Conservation (phyloP, 2,888 invertebrate species). For the Noctua fimbriata region DNA sequence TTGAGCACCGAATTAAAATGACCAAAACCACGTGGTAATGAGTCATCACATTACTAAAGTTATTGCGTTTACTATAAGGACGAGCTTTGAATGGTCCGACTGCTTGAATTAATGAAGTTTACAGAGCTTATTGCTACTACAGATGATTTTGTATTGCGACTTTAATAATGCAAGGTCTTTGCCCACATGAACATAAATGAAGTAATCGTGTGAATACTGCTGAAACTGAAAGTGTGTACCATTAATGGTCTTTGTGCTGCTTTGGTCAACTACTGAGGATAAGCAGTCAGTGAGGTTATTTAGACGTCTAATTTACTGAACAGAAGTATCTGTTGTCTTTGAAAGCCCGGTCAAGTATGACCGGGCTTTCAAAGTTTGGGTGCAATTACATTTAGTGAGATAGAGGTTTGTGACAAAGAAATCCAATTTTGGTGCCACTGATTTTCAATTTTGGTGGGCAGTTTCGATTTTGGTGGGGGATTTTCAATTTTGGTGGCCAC, state of each 20-base stretch:
- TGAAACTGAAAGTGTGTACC: not conserved
- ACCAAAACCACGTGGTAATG: conserved; percentile 60
- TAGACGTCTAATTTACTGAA: not conserved
- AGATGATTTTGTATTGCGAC: conserved; percentile 3
- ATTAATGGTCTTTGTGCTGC: not conserved
- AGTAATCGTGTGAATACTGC: not conserved
- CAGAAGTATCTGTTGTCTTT: too few relatives aligned
- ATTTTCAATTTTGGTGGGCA: too few relatives aligned
- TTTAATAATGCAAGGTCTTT: not conserved
- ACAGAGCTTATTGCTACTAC: conserved; percentile 31
- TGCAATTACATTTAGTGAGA: too few relatives aligned
- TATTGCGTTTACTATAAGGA: conserved; percentile 18
- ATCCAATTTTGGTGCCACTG: too few relatives aligned
- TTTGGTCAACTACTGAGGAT: not conserved
- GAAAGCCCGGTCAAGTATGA: too few relatives aligned
- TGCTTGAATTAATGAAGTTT: conserved; percentile 26
- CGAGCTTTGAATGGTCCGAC: conserved; percentile 29
- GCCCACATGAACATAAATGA: not conserved
- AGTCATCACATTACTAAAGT: conserved; percentile 49
- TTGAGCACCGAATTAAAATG: conserved; percentile 55
- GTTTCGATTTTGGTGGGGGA: too few relatives aligned
- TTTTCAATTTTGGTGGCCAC: too few relatives aligned
- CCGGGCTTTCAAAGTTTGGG: not conserved
- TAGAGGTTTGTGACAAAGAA: too few relatives aligned
- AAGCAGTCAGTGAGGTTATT: not conserved